phyloP scores from a whole-genome alignment of 2,797 vertebrate genomes.

The Diceros bicornis region DNA sequence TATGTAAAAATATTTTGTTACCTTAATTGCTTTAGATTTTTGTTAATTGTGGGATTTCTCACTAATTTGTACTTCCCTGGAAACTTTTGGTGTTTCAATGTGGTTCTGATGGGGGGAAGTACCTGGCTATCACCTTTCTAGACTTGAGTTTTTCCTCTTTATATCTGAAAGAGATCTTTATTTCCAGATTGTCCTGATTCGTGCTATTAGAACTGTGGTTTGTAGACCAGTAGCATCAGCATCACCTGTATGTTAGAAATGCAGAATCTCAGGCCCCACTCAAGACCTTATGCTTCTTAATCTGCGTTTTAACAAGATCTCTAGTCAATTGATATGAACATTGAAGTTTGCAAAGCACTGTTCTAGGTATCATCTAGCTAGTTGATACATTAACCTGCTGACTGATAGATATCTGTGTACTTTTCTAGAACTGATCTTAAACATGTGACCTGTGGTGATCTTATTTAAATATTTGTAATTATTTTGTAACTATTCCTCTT shows the following conservation, averaged over 20 bases:
- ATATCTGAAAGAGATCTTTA: not conserved
- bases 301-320: not conserved
- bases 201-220: not conserved
- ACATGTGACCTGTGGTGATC: not conserved
- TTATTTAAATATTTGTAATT: conserved; percentile 55
- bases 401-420: not conserved
- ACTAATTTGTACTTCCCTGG: conserved; percentile 13
- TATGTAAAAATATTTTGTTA: conserved; percentile 43
- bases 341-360: not conserved
- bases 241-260: conserved; percentile 27
- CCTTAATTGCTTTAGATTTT: conserved; percentile 12
- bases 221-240: not conserved
- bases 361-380: not conserved
- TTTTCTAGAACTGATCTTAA: conserved; percentile 25
- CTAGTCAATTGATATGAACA: not conserved
- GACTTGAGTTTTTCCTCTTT: not conserved
- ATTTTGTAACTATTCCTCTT: conserved; percentile 25
- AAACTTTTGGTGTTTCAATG: not conserved
- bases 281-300: not conserved
- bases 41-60: not conserved
- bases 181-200: not conserved
- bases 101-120: not conserved
- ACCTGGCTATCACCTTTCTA: not conserved
- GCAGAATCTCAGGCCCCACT: not conserved
- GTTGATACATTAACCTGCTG: not conserved